Evolutionary conservation across 2,113 vertebrate genomes (phyloP).

Genomic region (Tiliqua scincoides): DNA sequence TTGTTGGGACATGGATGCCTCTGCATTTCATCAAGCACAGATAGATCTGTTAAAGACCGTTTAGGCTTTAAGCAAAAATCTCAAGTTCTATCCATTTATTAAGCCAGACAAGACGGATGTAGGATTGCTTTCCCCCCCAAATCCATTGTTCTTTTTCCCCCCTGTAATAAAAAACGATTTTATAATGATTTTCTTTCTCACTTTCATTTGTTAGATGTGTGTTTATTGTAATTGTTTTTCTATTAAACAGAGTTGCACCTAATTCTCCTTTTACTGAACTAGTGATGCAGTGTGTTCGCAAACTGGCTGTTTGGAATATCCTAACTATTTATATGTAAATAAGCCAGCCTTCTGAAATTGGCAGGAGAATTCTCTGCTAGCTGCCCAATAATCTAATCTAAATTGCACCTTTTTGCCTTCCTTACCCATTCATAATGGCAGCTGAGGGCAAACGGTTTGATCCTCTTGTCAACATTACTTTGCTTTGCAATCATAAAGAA

Average conservation of each 20-base stretch:
- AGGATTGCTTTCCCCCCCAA: conserved; percentile 38
- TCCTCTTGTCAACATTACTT: conserved; percentile 64
- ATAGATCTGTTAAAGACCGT: neutral
- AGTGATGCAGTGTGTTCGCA: conserved; percentile 63
- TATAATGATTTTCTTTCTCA: conserved; percentile 38
- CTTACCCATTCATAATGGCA: conserved; percentile 61
- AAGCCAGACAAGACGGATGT: conserved; percentile 16
- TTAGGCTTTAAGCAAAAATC: neutral
- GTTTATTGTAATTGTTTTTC: conserved; percentile 54
- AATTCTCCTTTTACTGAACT: conserved; percentile 62
- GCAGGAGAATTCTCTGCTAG: conserved; percentile 54
- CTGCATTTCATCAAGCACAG: neutral
- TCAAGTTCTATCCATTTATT: neutral
- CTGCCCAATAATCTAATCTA: conserved; percentile 62
- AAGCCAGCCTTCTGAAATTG: conserved; percentile 65
- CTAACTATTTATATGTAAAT: conserved; percentile 78
- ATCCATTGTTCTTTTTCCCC: conserved; percentile 40
- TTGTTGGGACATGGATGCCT: neutral
- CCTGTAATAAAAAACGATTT: conserved; percentile 25
- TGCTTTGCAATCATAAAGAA: conserved; percentile 51
- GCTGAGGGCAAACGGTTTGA: conserved; percentile 66
- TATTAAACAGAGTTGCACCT: conserved; percentile 63
- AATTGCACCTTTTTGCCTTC: conserved; percentile 50
- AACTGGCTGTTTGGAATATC: conserved; percentile 68
- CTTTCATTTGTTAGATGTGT: conserved; percentile 50